Percentiles rank a stretch among this genome's conserved stretches.
phyloP scores from a whole-genome alignment of 2,888 invertebrate species.

The Sepiola atlantica region DNA sequence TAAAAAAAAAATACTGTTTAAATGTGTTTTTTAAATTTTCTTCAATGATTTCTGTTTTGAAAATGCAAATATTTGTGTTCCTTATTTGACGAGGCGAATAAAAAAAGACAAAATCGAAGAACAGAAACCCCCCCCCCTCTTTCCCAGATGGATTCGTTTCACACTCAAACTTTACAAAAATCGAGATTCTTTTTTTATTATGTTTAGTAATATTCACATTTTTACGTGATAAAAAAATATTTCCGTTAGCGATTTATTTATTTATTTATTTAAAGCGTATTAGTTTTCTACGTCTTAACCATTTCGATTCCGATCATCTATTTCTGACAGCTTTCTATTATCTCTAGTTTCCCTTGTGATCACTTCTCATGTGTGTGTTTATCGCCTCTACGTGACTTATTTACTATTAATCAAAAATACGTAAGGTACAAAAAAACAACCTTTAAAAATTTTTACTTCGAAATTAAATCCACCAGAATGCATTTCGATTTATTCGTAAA shows the following conservation, averaged over 20 bases:
- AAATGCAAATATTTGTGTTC: not conserved
- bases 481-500: too few species aligned
- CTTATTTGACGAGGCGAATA: not conserved
- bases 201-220: not conserved
- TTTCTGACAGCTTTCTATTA: not conserved
- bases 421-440: too few species aligned
- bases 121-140: not conserved
- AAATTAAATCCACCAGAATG: too few species aligned
- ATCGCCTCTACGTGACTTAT: not conserved
- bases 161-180: not conserved
- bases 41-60: not conserved
- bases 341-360: not conserved
- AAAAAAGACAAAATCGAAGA: not conserved
- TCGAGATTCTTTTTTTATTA: not conserved
- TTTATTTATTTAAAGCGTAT: not conserved
- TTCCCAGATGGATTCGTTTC: not conserved
- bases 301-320: not conserved
- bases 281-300: not conserved
- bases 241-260: not conserved
- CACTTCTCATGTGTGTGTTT: not conserved
- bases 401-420: too few species aligned
- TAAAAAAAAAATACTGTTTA: not conserved
- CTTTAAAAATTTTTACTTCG: too few species aligned
- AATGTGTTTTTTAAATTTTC: not conserved
- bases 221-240: not conserved